Percentiles rank a stretch among this genome's conserved stretches.
These are phyloP conservation scores for Holacanthella duospinosa DNA, from an alignment of 2,888 invertebrate genomes.

Conservation along the genomic window DNA sequence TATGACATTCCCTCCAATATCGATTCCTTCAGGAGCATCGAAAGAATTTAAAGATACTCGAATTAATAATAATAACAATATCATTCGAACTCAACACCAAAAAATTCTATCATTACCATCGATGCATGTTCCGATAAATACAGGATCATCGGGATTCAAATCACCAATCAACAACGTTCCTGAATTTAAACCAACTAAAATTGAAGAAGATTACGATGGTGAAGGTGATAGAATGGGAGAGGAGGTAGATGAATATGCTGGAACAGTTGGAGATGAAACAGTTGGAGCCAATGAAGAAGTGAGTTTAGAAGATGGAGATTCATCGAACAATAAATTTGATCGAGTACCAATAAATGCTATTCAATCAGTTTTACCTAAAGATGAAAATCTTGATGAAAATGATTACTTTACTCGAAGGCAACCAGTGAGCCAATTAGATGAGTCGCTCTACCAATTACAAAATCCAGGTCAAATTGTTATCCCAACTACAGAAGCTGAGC, in stretches of 20 bases:
- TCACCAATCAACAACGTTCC: not conserved
- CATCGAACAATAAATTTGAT: not conserved
- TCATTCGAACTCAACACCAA: not conserved
- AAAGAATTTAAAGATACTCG: too few species aligned
- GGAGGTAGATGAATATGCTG: not conserved
- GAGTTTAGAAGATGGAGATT: not conserved
- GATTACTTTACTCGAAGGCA: not conserved
- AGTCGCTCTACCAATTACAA: not conserved
- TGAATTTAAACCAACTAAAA: not conserved
- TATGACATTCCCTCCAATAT: not conserved
- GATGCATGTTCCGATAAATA: too few species aligned
- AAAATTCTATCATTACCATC: too few species aligned
- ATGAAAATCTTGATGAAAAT: too few species aligned
- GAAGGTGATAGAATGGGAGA: not conserved
- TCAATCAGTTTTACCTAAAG: too few species aligned
- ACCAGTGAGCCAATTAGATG: not conserved
- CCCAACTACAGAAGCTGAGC: not conserved
- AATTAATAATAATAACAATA: not conserved
- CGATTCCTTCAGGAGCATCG: too few species aligned
- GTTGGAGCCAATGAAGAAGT: not conserved
- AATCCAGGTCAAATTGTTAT: not conserved
- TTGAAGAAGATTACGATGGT: too few species aligned
- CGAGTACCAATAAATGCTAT: not conserved
- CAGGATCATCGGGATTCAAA: not conserved
- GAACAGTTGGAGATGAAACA: not conserved